phyloP scores from a whole-genome alignment of 2,888 invertebrate genomes.

The Acrobasis repandana region DNA sequence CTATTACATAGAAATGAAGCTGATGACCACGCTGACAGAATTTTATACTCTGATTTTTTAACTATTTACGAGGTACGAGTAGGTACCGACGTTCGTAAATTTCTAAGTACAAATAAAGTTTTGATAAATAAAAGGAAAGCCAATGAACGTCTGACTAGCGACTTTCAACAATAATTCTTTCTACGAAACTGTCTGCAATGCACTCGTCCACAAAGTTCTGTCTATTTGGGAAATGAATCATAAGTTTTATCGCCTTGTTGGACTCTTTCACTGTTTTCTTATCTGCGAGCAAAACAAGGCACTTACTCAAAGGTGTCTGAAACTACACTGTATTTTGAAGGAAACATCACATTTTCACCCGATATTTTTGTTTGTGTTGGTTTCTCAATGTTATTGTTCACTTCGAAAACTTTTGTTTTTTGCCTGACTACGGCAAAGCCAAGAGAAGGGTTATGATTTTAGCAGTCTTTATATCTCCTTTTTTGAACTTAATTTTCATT shows the following conservation, averaged over 20 bases:
- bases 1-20: too few relatives aligned
- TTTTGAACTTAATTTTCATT: too few relatives aligned
- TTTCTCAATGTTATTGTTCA: neutral
- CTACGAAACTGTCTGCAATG: neutral
- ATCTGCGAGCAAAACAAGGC: neutral
- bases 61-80: too few relatives aligned
- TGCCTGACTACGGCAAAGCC: too few relatives aligned
- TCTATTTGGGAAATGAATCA: neutral
- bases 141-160: neutral
- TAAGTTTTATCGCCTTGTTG: neutral
- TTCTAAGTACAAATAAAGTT: neutral
- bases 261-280: neutral
- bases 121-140: neutral
- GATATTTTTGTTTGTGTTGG: neutral
- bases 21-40: too few relatives aligned
- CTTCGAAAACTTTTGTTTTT: neutral
- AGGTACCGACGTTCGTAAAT: neutral
- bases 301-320: neutral
- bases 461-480: too few relatives aligned
- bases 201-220: neutral
- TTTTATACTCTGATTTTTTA: too few relatives aligned
- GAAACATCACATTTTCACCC: neutral
- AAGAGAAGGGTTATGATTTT: too few relatives aligned
- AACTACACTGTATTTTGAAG: neutral
- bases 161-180: neutral